These are phyloP conservation scores for Paramuricea clavata DNA, from an alignment of 92 coral and sea anemone species.

Conservation along the genomic window DNA sequence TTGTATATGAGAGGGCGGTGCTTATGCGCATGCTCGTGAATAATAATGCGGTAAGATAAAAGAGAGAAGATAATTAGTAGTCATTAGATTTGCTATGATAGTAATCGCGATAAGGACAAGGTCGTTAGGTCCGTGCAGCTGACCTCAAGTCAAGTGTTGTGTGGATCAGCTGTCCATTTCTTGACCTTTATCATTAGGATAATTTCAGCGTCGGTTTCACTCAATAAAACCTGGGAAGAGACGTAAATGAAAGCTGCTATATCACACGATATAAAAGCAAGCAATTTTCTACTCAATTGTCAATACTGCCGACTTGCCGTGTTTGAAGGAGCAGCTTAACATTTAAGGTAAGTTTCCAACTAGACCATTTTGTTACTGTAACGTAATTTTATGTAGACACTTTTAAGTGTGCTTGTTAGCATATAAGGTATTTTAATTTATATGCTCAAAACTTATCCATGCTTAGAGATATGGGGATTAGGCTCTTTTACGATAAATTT, in stretches of 20 bases:
- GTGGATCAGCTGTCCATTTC: constrained; percentile 28
- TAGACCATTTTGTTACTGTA: background rate
- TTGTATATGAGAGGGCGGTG: background rate
- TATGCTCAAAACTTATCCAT: background rate
- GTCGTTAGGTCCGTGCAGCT: constrained; percentile 29
- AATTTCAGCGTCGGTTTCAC: constrained; percentile 40
- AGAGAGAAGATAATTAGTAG: constrained; percentile 12
- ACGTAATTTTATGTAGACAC: background rate
- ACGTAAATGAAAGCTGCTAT: constrained; percentile 23
- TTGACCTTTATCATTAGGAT: constrained; percentile 41
- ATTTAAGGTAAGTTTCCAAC: background rate
- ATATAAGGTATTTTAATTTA: background rate
- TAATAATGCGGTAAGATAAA: constrained; percentile 8
- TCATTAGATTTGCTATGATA: constrained; percentile 2
- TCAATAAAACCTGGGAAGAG: constrained; percentile 27
- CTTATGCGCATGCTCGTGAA: constrained; percentile 24
- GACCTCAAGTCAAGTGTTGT: constrained; percentile 24
- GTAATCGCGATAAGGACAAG: constrained; percentile 18
- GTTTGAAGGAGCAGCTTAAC: constrained; percentile 4
- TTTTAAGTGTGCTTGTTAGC: background rate
- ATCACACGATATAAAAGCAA: constrained; percentile 34
- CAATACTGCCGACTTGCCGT: background rate
- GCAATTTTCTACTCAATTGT: background rate
- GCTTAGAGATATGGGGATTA: background rate
- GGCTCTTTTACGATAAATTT: background rate